These are phyloP conservation scores for Whitmania pigra DNA, from an alignment of 1,140 invertebrate genomes.

Conservation along the genomic window DNA sequence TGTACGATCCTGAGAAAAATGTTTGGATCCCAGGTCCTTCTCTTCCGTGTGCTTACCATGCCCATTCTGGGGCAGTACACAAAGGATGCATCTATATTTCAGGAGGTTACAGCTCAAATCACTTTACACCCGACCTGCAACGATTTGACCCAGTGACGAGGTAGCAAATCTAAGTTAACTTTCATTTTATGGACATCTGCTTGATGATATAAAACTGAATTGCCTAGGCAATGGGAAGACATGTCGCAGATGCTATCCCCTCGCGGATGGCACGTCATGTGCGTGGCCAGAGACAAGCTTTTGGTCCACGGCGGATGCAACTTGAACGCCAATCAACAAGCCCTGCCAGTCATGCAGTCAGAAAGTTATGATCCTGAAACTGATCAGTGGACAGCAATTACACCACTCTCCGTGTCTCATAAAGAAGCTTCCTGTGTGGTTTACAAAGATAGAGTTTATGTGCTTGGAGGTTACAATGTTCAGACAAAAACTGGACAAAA, in stretches of 20 bases:
- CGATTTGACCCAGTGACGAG: slow-evolving; percentile 34
- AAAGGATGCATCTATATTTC: slow-evolving; percentile 40
- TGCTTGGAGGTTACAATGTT: slow-evolving; percentile 42
- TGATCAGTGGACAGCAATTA: slow-evolving; percentile 56
- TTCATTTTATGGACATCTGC: background rate
- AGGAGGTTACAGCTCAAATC: slow-evolving; percentile 41
- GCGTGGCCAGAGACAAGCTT: slow-evolving; percentile 52
- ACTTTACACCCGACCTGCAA: slow-evolving; percentile 42
- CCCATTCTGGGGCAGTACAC: slow-evolving; percentile 41
- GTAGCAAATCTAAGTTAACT: background rate
- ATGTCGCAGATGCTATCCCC: slow-evolving; percentile 41
- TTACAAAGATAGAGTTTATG: slow-evolving; percentile 40
- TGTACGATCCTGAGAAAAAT: slow-evolving; percentile 39
- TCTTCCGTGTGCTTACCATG: slow-evolving; percentile 41
- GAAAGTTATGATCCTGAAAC: slow-evolving; percentile 54
- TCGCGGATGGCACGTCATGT: slow-evolving; percentile 44
- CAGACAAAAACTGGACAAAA: slow-evolving; percentile 44
- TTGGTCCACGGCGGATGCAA: slow-evolving; percentile 60
- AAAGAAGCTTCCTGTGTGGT: slow-evolving; percentile 43
- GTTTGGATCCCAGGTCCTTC: slow-evolving; percentile 38
- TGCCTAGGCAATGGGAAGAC: slow-evolving; percentile 37
- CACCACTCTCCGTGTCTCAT: slow-evolving; percentile 48
- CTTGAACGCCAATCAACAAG: slow-evolving; percentile 54
- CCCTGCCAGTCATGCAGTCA: slow-evolving; percentile 55
- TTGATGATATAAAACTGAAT: too few species aligned